These are phyloP conservation scores for Chaetodon auriga DNA, from an alignment of 2,113 vertebrate genomes.

Conservation along the genomic window DNA sequence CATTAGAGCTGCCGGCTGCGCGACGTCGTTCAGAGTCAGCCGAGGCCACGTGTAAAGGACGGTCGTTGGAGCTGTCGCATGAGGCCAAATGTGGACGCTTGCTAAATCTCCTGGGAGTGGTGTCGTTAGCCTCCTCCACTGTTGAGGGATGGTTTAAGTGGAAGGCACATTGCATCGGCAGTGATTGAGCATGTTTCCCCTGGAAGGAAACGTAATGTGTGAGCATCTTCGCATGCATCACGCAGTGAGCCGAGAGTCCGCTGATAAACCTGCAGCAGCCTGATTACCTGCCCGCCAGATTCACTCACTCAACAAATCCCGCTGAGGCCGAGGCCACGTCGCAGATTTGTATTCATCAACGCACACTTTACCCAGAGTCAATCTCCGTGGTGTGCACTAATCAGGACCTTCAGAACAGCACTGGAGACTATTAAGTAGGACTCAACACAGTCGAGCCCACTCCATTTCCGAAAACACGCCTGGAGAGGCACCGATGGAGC, in stretches of 20 bases:
- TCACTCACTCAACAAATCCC: slow-evolving; percentile 55
- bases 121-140: no score
- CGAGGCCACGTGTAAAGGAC: no score
- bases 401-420: slow-evolving; percentile 64
- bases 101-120: no score
- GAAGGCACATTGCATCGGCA: not conserved
- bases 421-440: slow-evolving; percentile 71
- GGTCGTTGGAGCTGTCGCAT: no score
- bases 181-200: slow-evolving; percentile 27
- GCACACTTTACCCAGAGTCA: slow-evolving; percentile 52
- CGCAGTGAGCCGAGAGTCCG: not conserved
- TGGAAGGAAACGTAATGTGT: slow-evolving; percentile 13
- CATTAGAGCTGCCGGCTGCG: no score
- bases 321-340: slow-evolving; percentile 42
- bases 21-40: no score
- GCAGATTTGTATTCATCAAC: slow-evolving; percentile 70
- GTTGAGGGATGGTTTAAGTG: no score
- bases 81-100: no score
- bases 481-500: slow-evolving; percentile 57
- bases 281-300: slow-evolving; percentile 63
- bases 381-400: slow-evolving; percentile 61
- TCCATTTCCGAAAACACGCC: slow-evolving; percentile 56
- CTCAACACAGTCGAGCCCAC: slow-evolving; percentile 41
- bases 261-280: slow-evolving; percentile 59
- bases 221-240: slow-evolving; percentile 48